Percentiles rank a stretch among this genome's conserved stretches.
These are phyloP conservation scores for Empidonax traillii DNA, from an alignment of 2,113 vertebrate species.

Conservation along the genomic window DNA sequence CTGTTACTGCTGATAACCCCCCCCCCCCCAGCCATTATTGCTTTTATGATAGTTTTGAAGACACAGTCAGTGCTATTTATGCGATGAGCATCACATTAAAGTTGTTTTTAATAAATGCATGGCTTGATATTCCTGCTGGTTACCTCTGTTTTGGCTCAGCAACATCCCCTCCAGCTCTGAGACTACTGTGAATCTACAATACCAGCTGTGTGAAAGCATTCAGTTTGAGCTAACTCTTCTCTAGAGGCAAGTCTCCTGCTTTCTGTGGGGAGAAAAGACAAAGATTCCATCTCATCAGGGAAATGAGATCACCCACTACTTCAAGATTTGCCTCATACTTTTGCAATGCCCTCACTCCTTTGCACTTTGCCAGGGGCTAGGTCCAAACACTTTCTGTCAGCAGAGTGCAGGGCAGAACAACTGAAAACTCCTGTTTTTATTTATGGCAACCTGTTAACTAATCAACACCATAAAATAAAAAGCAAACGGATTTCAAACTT, in stretches of 20 bases:
- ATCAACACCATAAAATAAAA: not conserved
- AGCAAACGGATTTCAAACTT: not conserved
- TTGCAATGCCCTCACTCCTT: not conserved
- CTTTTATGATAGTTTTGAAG: conserved; percentile 29
- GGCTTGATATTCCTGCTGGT: not conserved
- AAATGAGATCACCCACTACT: not conserved
- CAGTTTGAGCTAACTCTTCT: not conserved
- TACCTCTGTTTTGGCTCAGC: not conserved
- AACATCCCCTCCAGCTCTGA: not conserved
- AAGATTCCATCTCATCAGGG: not conserved
- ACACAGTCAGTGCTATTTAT: not conserved
- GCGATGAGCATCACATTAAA: not conserved
- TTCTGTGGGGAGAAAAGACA: not conserved
- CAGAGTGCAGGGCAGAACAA: not conserved
- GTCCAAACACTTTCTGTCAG: not conserved
- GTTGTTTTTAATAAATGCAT: not conserved
- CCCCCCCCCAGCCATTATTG: not conserved
- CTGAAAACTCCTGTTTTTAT: not conserved
- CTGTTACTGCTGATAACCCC: conserved; percentile 52
- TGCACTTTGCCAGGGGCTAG: not conserved
- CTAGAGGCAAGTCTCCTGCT: not conserved
- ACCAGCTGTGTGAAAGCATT: not conserved
- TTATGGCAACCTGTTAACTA: not conserved
- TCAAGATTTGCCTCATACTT: not conserved
- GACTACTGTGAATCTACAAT: not conserved